Conservation (phyloP, 2,888 invertebrate species). For the Tenthredo livida region DNA sequence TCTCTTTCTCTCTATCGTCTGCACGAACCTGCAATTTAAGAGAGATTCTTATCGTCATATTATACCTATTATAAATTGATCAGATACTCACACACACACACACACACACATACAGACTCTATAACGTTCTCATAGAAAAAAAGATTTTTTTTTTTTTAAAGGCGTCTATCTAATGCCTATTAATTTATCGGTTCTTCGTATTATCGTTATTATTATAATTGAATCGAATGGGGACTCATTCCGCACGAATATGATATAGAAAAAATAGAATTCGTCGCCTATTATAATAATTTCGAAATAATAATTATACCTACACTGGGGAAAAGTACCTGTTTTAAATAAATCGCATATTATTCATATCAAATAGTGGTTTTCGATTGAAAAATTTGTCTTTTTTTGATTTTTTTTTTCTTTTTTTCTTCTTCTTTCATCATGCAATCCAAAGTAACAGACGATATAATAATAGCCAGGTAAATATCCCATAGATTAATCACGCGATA, state of each 20-base stretch:
- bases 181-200: neutral
- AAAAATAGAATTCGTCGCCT: neutral
- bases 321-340: no score
- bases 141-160: neutral
- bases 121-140: neutral
- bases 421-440: no score
- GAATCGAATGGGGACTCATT: neutral
- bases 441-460: no score
- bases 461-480: no score
- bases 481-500: neutral
- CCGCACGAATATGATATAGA: neutral
- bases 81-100: neutral
- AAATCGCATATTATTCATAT: no score
- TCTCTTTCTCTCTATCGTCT: neutral
- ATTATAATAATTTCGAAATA: neutral
- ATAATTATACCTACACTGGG: no score
- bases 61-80: constrained; percentile 3
- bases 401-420: no score
- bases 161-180: neutral
- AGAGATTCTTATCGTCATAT: constrained; percentile 3
- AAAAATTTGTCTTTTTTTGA: no score
- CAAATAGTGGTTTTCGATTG: no score
- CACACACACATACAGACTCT: neutral
- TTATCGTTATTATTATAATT: neutral
- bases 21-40: neutral